A percentile compares a stretch with the other conserved stretches of the same genome.
These are phyloP conservation scores for Campoplex nolae DNA, from an alignment of 2,888 invertebrate genomes.

Conservation along the genomic window DNA sequence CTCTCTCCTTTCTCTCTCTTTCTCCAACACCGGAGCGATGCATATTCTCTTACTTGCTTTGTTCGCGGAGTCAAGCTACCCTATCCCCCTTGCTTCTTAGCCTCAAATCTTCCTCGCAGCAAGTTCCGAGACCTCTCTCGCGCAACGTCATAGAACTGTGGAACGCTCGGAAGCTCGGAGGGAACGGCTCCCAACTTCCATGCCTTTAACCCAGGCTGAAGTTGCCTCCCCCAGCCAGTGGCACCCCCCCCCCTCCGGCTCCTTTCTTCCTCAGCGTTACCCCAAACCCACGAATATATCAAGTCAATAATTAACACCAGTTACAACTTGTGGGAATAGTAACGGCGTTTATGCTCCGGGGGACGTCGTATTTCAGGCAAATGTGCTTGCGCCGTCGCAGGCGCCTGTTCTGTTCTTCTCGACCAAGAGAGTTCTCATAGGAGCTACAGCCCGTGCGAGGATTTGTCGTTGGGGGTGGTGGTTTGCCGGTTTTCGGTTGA, in stretches of 20 bases:
- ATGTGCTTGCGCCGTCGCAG: slow-evolving; percentile 81
- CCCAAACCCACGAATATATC: slow-evolving; percentile 76
- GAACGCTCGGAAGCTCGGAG: slow-evolving; percentile 44
- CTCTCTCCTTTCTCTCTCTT: slow-evolving; percentile 55
- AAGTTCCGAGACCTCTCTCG: slow-evolving; percentile 53
- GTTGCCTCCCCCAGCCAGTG: neutral
- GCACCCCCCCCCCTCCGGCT: slow-evolving; percentile 2
- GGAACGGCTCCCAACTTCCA: slow-evolving; percentile 60
- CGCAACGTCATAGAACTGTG: slow-evolving; percentile 53
- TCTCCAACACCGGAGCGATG: slow-evolving; percentile 18
- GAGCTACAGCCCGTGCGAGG: slow-evolving; percentile 73
- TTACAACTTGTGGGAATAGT: slow-evolving; percentile 84
- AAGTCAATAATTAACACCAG: slow-evolving; percentile 84
- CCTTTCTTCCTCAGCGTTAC: slow-evolving; percentile 50
- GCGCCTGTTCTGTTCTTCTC: slow-evolving; percentile 66
- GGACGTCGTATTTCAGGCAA: slow-evolving; percentile 84
- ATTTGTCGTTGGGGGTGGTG: slow-evolving; percentile 77
- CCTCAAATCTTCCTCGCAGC: slow-evolving; percentile 36
- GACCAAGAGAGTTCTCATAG: slow-evolving; percentile 59
- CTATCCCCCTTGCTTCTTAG: slow-evolving; percentile 43
- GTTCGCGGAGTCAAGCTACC: slow-evolving; percentile 66
- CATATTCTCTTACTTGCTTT: slow-evolving; percentile 29
- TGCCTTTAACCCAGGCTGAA: slow-evolving; percentile 43
- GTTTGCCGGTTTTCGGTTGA: slow-evolving; percentile 70
- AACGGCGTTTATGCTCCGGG: slow-evolving; percentile 84